A percentile compares a stretch with the other conserved stretches of the same genome.
These are phyloP conservation scores for Larimichthys crocea DNA, from an alignment of 2,113 vertebrate species.

Conservation along the genomic window DNA sequence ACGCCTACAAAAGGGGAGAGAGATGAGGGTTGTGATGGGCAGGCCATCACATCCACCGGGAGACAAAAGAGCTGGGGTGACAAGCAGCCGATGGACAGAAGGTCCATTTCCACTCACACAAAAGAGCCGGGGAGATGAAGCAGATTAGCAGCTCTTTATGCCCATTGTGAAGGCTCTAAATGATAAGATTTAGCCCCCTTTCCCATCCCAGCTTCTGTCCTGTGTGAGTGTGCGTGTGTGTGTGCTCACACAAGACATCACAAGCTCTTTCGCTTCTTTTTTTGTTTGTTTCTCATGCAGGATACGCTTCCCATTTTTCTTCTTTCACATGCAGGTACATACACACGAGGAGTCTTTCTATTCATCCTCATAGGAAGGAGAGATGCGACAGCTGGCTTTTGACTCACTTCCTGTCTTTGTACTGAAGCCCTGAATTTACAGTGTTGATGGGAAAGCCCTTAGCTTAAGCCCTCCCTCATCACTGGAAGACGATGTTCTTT, in stretches of 20 bases:
- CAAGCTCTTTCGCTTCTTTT: constrained; percentile 11
- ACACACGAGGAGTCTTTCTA: constrained; percentile 43
- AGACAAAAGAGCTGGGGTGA: constrained; percentile 71
- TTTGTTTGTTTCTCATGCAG: constrained; percentile 24
- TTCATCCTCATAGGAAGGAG: constrained; percentile 56
- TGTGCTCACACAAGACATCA: constrained; percentile 46
- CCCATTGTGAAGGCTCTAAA: constrained; percentile 75
- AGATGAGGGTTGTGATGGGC: constrained; percentile 78
- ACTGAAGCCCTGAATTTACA: constrained; percentile 47
- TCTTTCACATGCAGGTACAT: constrained; percentile 30
- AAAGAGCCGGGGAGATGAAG: constrained; percentile 77
- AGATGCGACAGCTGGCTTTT: constrained; percentile 59
- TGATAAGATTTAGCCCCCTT: constrained; percentile 77
- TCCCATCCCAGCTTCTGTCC: constrained; percentile 26
- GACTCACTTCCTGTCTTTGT: constrained; percentile 44
- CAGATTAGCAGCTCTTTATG: constrained; percentile 78
- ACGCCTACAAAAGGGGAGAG: constrained; percentile 58
- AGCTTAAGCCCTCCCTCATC: constrained; percentile 42
- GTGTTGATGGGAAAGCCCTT: constrained; percentile 39
- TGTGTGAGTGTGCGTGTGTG: constrained; percentile 23
- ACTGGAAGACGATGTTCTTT: constrained; percentile 14
- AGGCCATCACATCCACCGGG: constrained; percentile 68
- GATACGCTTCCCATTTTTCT: constrained; percentile 26
- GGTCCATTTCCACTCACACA: constrained; percentile 81
- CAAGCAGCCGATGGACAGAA: constrained; percentile 73